Evolutionary conservation across 2,888 invertebrate species (phyloP), one percentile per base, ranked within the genome.

Genomic region (Leptogaster cylindrica): DNA sequence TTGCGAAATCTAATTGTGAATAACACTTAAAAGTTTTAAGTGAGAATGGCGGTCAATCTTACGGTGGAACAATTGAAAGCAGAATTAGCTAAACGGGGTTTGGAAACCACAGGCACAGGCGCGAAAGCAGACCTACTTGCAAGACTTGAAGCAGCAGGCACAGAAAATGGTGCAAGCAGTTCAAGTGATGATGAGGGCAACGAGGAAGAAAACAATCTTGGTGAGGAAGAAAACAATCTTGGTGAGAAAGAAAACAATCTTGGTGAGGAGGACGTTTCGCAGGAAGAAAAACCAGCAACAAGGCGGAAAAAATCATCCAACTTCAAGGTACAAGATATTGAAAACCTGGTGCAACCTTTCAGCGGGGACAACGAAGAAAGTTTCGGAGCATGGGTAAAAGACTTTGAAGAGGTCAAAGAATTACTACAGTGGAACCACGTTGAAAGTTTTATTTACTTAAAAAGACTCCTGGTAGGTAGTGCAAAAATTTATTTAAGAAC

Each of bases 1-100:
- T n/a, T 28, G 10, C 14, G 12, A 8, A 10, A 8, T 28, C 10
- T 51, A 28, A 27, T 12, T 7, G 27, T 28, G 3, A 50, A 7
- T 28, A 2, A 28, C 14, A 14, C 4, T 5, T 28, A 8, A 28
- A 18, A 25, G 14, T 28, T 23, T 3, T 4, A 12, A 8, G 50
- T n/a, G 27, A 16, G 27, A 51, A 51, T 51, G 51, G 2, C 4
- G 5, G 31, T 14, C 23, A 51, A 28, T 28, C 16, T 51, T 12
- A 51, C 51, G 12, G 51, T 51, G 8, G 51, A 51, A 27, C 16
- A 28, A 28, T 51, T 51, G 31, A 51, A 28, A 51, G 8, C 28
- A 1, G 51, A 51, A 8, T 23, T 28, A 28, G 8, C 1, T 2
- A 51, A 51, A 51, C 28, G 31, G 12, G 51, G 51, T 12, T 28